These are phyloP conservation scores for Cerastis rubricosa DNA, from an alignment of 2,888 invertebrate genomes.

Conservation along the genomic window DNA sequence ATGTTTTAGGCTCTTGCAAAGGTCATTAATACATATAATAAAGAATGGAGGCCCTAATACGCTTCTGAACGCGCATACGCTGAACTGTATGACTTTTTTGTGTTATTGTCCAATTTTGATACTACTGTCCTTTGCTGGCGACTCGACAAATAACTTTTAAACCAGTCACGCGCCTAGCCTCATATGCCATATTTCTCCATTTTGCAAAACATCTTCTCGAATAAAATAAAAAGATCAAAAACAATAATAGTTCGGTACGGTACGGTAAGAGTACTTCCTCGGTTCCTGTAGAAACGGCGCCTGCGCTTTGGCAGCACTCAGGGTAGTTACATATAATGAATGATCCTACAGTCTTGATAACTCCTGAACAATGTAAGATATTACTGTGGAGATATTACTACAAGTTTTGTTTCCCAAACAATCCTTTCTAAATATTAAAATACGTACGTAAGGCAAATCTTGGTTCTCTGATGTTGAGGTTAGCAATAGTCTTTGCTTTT, in stretches of 20 bases:
- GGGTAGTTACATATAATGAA: slow-evolving; percentile 60
- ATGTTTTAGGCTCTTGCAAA: too few species aligned
- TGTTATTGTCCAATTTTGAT: too few species aligned
- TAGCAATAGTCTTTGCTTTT: slow-evolving; percentile 55
- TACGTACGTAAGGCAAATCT: slow-evolving; percentile 41
- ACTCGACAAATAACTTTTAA: too few species aligned
- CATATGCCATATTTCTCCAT: too few species aligned
- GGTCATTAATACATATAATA: too few species aligned
- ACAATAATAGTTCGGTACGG: too few species aligned
- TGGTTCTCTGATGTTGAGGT: slow-evolving; percentile 52
- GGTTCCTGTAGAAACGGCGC: slow-evolving; percentile 38
- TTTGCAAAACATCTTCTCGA: too few species aligned
- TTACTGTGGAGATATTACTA: slow-evolving; percentile 37
- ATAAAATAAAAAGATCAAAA: slow-evolving; percentile 58
- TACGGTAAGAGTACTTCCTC: slow-evolving; percentile 43
- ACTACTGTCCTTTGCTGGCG: too few species aligned
- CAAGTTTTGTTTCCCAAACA: slow-evolving; percentile 31
- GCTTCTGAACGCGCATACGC: too few species aligned
- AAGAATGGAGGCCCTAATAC: too few species aligned
- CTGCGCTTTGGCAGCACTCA: slow-evolving; percentile 56
- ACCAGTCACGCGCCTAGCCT: too few species aligned
- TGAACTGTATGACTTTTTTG: too few species aligned
- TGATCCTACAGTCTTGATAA: slow-evolving; percentile 56
- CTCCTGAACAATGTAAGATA: slow-evolving; percentile 47
- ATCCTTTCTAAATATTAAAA: slow-evolving; percentile 29